phyloP scores from a whole-genome alignment of 2,888 invertebrate species.

The Lymantria dispar region DNA sequence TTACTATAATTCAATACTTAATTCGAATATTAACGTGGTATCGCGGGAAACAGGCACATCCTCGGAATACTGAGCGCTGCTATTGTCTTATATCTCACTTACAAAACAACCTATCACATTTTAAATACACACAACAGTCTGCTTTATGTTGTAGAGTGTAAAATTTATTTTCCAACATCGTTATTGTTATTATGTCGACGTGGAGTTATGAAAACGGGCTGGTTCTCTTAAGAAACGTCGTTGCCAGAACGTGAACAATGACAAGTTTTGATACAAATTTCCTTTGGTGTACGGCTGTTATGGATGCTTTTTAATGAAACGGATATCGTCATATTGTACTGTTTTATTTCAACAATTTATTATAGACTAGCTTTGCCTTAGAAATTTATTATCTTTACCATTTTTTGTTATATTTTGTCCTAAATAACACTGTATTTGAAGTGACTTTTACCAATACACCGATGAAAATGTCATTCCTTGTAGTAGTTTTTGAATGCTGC shows the following conservation, averaged over 20 bases:
- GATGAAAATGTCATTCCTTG: too few species aligned
- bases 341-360: background rate
- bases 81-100: constrained; percentile 42
- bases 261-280: constrained; percentile 64
- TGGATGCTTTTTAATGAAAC: constrained; percentile 43
- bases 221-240: constrained; percentile 33
- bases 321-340: constrained; percentile 28
- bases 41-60: constrained; percentile 61
- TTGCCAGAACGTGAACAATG: constrained; percentile 46
- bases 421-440: too few species aligned
- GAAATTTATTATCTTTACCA: too few species aligned
- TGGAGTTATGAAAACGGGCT: constrained; percentile 48
- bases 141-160: constrained; percentile 31
- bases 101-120: constrained; percentile 28
- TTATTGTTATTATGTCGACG: constrained; percentile 24
- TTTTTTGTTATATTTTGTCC: too few species aligned
- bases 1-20: constrained; percentile 51
- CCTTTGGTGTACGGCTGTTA: constrained; percentile 55
- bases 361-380: too few species aligned
- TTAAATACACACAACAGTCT: constrained; percentile 24
- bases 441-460: too few species aligned
- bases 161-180: constrained; percentile 36
- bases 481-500: too few species aligned
- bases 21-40: constrained; percentile 62
- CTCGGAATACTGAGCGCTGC: constrained; percentile 57